A percentile compares a stretch with the other conserved stretches of the same genome.
Conservation (phyloP, 2,797 vertebrate genomes). For the Crypturellus tataupa region DNA sequence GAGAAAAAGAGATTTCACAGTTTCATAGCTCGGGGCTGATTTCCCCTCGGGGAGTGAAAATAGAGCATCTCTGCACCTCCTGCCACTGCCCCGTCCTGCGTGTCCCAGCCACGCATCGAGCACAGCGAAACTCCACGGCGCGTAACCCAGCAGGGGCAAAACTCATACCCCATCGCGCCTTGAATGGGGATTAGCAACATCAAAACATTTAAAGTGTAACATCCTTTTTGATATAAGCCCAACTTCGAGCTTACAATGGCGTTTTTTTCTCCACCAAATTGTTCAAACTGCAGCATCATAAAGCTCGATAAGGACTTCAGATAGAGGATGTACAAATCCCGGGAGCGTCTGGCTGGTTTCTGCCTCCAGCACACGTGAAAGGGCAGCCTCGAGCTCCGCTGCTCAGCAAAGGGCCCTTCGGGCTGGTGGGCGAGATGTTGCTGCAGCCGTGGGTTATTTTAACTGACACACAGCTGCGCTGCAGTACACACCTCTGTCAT, state of each 20-base stretch:
- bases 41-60: conserved; percentile 22
- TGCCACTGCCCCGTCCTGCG: neutral
- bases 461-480: neutral
- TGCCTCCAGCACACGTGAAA: neutral
- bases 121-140: neutral
- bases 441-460: neutral
- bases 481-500: neutral
- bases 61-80: neutral
- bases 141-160: neutral
- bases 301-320: neutral
- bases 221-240: neutral
- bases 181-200: conserved; percentile 13
- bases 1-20: neutral
- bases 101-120: neutral
- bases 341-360: neutral
- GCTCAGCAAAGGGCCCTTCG: neutral
- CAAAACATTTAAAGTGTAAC: neutral
- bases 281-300: neutral
- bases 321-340: fast-evolving
- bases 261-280: neutral
- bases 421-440: neutral
- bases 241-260: neutral
- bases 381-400: neutral
- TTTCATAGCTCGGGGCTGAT: neutral
- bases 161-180: fast-evolving